Evolutionary conservation across 2,113 vertebrate genomes (phyloP).

Genomic region (Sardina pilchardus): DNA sequence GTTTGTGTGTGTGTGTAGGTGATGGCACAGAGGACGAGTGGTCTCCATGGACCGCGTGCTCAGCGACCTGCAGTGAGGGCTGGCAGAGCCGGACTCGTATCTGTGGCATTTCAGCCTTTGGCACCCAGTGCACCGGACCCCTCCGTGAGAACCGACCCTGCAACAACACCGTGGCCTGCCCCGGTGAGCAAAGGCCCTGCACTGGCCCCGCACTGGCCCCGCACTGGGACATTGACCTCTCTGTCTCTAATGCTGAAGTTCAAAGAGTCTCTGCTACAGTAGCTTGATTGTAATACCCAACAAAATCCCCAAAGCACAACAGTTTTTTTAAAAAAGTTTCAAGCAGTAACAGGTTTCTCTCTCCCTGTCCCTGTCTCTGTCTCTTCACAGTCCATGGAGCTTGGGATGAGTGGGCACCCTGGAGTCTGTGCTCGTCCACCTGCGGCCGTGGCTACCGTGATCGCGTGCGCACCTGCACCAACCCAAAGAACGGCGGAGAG

Average conservation of each 20-base stretch:
- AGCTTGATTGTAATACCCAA: no score
- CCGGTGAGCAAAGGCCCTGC: slow-evolving; percentile 72
- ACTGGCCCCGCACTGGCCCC: no score
- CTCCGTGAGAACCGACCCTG: slow-evolving; percentile 91
- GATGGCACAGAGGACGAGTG: slow-evolving; percentile 88
- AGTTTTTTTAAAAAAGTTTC: no score
- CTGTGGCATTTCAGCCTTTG: slow-evolving; percentile 88
- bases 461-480: slow-evolving; percentile 87
- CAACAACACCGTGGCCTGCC: slow-evolving; percentile 91
- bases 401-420: slow-evolving; percentile 98
- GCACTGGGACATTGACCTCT: no score
- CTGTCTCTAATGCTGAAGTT: no score
- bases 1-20: slow-evolving; percentile 54
- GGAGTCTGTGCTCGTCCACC: slow-evolving; percentile 96
- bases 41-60: slow-evolving; percentile 93
- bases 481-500: slow-evolving; percentile 87
- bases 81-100: slow-evolving; percentile 89
- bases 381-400: slow-evolving; percentile 83
- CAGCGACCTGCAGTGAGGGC: slow-evolving; percentile 91
- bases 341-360: slow-evolving; percentile 7
- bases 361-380: slow-evolving; percentile 24
- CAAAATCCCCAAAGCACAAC: no score
- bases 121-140: slow-evolving; percentile 89
- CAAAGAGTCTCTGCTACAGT: no score
- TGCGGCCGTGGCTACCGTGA: slow-evolving; percentile 93